phyloP scores from a whole-genome alignment of 1,140 invertebrate genomes.

The Battus philenor region DNA sequence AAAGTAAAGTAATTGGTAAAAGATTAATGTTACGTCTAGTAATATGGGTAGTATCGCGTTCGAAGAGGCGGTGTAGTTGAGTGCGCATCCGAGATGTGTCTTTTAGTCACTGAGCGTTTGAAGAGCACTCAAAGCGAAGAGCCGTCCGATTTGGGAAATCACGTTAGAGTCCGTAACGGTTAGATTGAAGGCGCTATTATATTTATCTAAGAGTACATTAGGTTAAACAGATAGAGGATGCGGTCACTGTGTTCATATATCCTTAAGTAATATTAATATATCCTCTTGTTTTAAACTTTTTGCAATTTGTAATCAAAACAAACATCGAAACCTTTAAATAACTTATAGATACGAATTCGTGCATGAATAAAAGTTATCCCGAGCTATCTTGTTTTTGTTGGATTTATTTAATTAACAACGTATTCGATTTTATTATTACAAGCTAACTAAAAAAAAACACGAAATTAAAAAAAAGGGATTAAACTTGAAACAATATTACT shows the following conservation, averaged over 20 bases:
- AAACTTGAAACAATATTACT: too few relatives aligned
- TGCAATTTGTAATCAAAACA: too few relatives aligned
- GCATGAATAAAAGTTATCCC: too few relatives aligned
- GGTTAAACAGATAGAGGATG: constrained; percentile 3
- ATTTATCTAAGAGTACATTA: constrained; percentile 10
- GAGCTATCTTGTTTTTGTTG: too few relatives aligned
- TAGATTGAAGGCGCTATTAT: constrained; percentile 9
- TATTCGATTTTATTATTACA: too few relatives aligned
- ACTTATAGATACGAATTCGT: too few relatives aligned
- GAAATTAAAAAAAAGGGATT: too few relatives aligned
- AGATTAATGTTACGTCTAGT: constrained; percentile 22
- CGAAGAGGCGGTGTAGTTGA: constrained; percentile 32
- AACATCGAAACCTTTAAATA: too few relatives aligned
- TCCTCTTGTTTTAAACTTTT: too few relatives aligned
- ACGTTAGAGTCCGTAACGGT: constrained; percentile 33
- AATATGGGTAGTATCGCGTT: constrained; percentile 30
- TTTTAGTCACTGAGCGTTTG: constrained; percentile 46
- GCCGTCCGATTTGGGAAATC: constrained; percentile 63
- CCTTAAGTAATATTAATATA: neutral
- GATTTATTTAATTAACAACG: too few relatives aligned
- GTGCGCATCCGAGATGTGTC: constrained; percentile 44
- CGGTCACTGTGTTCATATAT: neutral
- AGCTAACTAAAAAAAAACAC: too few relatives aligned
- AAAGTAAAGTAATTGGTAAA: too few relatives aligned
- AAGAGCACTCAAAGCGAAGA: constrained; percentile 54